phyloP scores from a whole-genome alignment of 2,113 vertebrate species.

The Cochlearius cochlearius region DNA sequence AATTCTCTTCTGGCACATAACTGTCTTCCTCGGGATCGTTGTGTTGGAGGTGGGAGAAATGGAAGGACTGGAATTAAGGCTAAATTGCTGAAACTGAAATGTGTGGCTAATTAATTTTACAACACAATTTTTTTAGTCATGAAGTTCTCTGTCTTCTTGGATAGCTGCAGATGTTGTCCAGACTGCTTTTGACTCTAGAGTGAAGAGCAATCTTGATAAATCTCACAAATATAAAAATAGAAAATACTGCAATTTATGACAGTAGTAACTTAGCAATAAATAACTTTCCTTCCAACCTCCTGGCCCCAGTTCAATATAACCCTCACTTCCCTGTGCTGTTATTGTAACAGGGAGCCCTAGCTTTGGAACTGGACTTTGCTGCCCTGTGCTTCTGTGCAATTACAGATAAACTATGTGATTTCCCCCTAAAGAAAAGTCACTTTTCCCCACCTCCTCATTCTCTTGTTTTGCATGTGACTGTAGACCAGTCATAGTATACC shows the following conservation, averaged over 20 bases:
- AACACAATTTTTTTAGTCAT: neutral
- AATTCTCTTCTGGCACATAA: neutral
- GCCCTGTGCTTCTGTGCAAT: neutral
- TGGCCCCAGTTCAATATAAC: fast-evolving
- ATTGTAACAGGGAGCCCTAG: neutral
- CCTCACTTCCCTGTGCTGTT: neutral
- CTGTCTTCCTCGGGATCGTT: neutral
- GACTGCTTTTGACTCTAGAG: neutral
- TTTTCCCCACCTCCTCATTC: neutral
- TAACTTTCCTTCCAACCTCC: neutral
- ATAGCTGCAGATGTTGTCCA: neutral
- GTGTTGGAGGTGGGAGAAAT: neutral
- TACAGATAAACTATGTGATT: neutral
- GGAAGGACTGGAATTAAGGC: neutral
- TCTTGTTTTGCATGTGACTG: neutral
- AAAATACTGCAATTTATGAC: neutral
- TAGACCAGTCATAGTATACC: neutral
- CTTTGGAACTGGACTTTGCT: neutral
- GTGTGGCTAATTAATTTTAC: neutral
- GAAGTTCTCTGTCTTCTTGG: neutral
- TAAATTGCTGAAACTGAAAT: neutral
- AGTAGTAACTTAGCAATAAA: neutral
- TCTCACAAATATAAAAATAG: neutral
- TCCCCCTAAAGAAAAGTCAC: neutral
- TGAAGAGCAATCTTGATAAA: neutral